These are phyloP conservation scores for Sarcophaga subvicina DNA, from an alignment of 2,888 invertebrate genomes.

Conservation along the genomic window DNA sequence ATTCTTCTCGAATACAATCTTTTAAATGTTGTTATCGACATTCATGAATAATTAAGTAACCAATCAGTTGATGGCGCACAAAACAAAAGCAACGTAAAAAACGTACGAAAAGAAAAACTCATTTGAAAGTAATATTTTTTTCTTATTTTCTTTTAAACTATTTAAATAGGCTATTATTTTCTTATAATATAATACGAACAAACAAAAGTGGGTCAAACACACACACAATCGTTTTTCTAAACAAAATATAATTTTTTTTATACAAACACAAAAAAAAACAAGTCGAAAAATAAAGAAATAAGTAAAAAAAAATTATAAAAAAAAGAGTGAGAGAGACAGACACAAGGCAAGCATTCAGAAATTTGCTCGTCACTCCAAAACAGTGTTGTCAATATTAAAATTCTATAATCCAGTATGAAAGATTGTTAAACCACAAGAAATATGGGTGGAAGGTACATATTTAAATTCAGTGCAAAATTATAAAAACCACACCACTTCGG, in stretches of 20 bases:
- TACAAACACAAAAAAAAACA: no score
- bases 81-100: neutral
- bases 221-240: neutral
- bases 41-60: constrained; percentile 33
- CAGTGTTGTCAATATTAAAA: no score
- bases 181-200: no score
- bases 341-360: neutral
- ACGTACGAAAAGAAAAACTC: neutral
- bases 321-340: constrained; percentile 19
- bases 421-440: no score
- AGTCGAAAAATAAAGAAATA: neutral
- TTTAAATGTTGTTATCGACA: constrained; percentile 1
- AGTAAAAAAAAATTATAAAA: neutral
- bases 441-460: no score
- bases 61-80: constrained; percentile 21
- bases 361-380: no score
- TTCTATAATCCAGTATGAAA: no score
- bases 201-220: constrained; percentile 17
- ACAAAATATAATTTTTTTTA: neutral
- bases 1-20: no score
- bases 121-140: constrained; percentile 26
- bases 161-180: no score
- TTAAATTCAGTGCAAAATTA: no score
- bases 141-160: no score
- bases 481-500: no score